Conservation (phyloP, 2,797 vertebrate genomes). For the Sebastes minor region DNA sequence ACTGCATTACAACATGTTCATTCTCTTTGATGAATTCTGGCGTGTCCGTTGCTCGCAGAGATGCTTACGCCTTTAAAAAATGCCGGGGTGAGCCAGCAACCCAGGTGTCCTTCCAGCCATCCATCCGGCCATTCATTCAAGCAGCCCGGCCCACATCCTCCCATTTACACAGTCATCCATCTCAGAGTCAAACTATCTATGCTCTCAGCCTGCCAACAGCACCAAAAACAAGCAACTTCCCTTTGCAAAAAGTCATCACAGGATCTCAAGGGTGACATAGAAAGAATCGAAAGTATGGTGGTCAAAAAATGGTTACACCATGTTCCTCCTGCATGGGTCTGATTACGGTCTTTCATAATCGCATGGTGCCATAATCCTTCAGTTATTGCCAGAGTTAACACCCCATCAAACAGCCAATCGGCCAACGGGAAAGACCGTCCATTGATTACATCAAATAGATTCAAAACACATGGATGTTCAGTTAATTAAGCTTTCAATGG, state of each 20-base stretch:
- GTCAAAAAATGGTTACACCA: not conserved
- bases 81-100: not conserved
- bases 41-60: not conserved
- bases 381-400: slow-evolving; percentile 20
- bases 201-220: slow-evolving; percentile 1
- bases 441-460: not conserved
- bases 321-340: not conserved
- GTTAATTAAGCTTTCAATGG: slow-evolving; percentile 19
- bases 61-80: slow-evolving; percentile 17
- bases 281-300: not conserved
- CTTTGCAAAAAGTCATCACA: not conserved
- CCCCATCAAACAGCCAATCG: slow-evolving; percentile 1
- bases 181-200: not conserved
- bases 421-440: not conserved
- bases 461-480: not conserved
- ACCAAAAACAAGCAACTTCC: not conserved
- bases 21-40: slow-evolving; percentile 14
- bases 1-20: not conserved
- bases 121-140: slow-evolving; percentile 28
- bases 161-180: slow-evolving; percentile 31
- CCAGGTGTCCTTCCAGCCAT: slow-evolving; percentile 26
- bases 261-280: not conserved
- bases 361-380: slow-evolving; percentile 31
- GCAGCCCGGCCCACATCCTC: slow-evolving; percentile 19
- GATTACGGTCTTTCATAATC: slow-evolving; percentile 35